Evolutionary conservation across 2,888 invertebrate species (phyloP).

Genomic region (Drosophila recens): DNA sequence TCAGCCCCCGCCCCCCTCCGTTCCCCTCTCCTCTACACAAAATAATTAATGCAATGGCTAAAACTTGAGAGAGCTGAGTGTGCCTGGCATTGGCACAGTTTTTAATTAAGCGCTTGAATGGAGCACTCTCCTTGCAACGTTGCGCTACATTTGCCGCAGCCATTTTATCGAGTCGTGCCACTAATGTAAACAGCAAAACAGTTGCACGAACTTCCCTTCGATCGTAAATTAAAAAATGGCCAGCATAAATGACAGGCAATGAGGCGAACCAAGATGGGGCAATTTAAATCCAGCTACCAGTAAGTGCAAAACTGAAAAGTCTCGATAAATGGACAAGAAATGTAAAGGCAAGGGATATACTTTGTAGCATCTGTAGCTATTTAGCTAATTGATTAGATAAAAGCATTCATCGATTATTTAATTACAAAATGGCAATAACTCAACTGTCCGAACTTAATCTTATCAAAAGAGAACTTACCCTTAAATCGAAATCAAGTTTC

Average conservation of each 20-base stretch:
- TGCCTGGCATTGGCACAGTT: constrained; percentile 32
- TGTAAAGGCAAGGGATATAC: not conserved
- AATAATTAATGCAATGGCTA: constrained; percentile 69
- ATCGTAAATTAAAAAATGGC: constrained; percentile 56
- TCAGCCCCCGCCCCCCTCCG: constrained; percentile 45
- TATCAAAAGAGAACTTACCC: not conserved
- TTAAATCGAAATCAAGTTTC: not conserved
- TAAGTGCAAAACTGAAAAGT: constrained; percentile 31
- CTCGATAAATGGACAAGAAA: not conserved
- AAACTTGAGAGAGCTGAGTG: constrained; percentile 30
- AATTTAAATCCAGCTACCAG: constrained; percentile 12
- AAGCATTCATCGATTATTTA: constrained; percentile 5
- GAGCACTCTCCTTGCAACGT: constrained; percentile 44
- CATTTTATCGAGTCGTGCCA: constrained; percentile 33
- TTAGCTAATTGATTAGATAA: constrained; percentile 26
- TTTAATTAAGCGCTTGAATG: constrained; percentile 74
- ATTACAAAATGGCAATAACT: constrained; percentile 8
- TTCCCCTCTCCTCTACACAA: not conserved
- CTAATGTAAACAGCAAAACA: constrained; percentile 38
- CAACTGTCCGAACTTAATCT: not conserved
- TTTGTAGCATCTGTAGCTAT: constrained; percentile 1
- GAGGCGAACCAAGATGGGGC: constrained; percentile 36
- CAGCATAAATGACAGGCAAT: constrained; percentile 59
- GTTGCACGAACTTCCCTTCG: constrained; percentile 44
- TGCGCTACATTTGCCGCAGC: constrained; percentile 67